Conservation (phyloP, 2,113 vertebrate genomes). For the Microcebus lehilahytsara region DNA sequence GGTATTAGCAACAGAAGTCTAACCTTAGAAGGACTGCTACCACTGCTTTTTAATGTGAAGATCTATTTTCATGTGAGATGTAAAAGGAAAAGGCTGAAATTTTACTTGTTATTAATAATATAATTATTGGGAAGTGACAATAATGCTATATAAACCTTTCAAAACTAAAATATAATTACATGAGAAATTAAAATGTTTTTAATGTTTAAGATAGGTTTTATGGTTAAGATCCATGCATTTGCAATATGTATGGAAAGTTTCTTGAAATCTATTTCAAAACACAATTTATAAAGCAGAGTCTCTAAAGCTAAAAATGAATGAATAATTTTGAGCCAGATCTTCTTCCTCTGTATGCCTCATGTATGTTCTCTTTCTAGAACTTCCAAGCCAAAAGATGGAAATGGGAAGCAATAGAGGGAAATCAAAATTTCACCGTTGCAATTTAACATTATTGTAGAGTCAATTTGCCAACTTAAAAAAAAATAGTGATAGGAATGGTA, state of each 20-base stretch:
- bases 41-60: neutral
- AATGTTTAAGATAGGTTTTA: constrained; percentile 23
- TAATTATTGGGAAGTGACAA: neutral
- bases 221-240: constrained; percentile 6
- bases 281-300: neutral
- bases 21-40: neutral
- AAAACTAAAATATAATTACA: neutral
- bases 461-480: neutral
- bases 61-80: neutral
- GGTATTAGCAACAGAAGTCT: neutral
- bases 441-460: neutral
- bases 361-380: neutral
- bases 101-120: neutral
- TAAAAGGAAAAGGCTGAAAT: constrained; percentile 17
- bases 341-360: neutral
- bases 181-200: constrained; percentile 39
- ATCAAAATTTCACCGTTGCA: constrained; percentile 3
- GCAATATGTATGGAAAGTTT: neutral
- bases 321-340: neutral
- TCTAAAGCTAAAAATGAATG: neutral
- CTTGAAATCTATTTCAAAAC: neutral
- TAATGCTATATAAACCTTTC: neutral
- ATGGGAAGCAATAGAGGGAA: neutral
- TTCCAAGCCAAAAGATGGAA: constrained; percentile 24
- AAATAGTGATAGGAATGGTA: neutral